These are phyloP conservation scores for Tachina grossa DNA, from an alignment of 2,888 invertebrate species.

Conservation along the genomic window DNA sequence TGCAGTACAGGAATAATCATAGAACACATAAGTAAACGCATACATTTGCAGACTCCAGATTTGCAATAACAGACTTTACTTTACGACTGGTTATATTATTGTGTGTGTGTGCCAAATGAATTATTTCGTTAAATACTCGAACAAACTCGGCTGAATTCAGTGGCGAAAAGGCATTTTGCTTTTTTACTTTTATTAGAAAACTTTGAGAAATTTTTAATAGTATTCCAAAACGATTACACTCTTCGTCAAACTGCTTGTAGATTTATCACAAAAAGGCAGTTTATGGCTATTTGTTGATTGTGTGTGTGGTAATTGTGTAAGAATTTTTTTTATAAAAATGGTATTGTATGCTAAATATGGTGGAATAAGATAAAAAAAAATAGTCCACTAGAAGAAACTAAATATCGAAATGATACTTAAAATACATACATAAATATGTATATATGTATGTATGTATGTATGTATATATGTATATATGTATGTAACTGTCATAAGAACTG, in stretches of 20 bases:
- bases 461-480: too few species aligned
- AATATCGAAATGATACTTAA: slow-evolving; percentile 16
- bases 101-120: slow-evolving; percentile 17
- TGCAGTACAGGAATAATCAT: slow-evolving; percentile 27
- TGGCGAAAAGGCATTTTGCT: not conserved
- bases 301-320: slow-evolving; percentile 41
- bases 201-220: not conserved
- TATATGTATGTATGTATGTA: too few species aligned
- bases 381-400: slow-evolving; percentile 14
- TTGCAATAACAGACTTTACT: slow-evolving; percentile 29
- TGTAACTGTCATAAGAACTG: slow-evolving; percentile 37
- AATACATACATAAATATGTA: too few species aligned
- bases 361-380: slow-evolving; percentile 10
- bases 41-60: slow-evolving; percentile 20
- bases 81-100: slow-evolving; percentile 3
- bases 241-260: slow-evolving; percentile 14
- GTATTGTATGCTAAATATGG: slow-evolving; percentile 55
- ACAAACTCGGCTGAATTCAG: not conserved
- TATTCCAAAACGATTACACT: not conserved
- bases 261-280: slow-evolving; percentile 44
- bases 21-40: not conserved
- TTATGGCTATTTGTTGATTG: slow-evolving; percentile 58
- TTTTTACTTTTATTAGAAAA: not conserved
- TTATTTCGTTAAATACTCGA: slow-evolving; percentile 9
- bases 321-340: slow-evolving; percentile 36